phyloP scores from a whole-genome alignment of 1,140 invertebrate species.

The Lethrus apterus region DNA sequence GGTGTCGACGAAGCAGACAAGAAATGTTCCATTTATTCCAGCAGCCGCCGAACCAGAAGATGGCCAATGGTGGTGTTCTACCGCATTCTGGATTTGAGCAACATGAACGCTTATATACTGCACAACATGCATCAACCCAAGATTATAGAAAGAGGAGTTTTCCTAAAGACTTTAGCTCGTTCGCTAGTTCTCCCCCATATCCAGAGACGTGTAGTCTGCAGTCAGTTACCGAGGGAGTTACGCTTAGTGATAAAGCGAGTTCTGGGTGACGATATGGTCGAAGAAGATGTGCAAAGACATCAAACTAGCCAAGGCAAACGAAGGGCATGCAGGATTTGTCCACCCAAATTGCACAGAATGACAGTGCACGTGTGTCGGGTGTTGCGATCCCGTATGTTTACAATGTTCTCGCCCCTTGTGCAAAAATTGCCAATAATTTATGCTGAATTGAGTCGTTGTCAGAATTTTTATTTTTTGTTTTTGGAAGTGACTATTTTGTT shows the following conservation, averaged over 20 bases:
- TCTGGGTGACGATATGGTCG: too few species aligned
- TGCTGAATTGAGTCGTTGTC: too few species aligned
- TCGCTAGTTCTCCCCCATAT: neutral
- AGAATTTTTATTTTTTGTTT: too few species aligned
- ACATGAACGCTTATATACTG: constrained; percentile 1
- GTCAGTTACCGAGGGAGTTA: neutral
- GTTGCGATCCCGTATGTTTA: too few species aligned
- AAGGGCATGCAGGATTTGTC: too few species aligned
- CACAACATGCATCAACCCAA: neutral
- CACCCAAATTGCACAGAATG: neutral
- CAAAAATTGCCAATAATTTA: too few species aligned
- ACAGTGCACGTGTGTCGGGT: too few species aligned
- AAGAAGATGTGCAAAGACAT: too few species aligned
- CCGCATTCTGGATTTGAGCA: neutral
- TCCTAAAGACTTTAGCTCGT: neutral
- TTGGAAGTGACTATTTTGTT: too few species aligned
- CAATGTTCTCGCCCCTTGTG: too few species aligned
- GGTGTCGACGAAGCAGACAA: constrained; percentile 35
- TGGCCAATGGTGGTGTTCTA: constrained; percentile 35
- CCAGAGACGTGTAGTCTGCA: neutral
- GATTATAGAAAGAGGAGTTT: neutral
- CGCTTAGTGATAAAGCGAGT: neutral
- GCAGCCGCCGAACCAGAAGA: constrained; percentile 27
- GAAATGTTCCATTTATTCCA: constrained; percentile 30
- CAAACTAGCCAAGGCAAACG: too few species aligned